These are phyloP conservation scores for Iselma pallidipennis DNA, from an alignment of 2,888 invertebrate species.

Conservation along the genomic window DNA sequence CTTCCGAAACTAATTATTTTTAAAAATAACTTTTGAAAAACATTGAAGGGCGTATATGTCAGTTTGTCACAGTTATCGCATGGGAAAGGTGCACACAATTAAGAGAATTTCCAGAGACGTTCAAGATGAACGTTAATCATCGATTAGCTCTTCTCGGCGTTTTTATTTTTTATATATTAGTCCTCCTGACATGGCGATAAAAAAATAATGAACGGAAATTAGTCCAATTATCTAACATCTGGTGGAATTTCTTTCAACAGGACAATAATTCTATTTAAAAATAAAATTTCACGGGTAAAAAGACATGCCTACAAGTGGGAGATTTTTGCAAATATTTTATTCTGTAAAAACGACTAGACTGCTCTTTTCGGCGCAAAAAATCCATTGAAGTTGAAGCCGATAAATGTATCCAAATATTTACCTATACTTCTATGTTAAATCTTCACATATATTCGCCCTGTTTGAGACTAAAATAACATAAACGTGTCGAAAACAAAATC, in stretches of 20 bases:
- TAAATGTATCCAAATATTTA: conserved; percentile 30
- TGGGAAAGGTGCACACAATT: conserved; percentile 35
- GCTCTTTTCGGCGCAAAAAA: conserved; percentile 19
- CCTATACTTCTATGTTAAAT: conserved; percentile 27
- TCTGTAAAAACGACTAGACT: conserved; percentile 13
- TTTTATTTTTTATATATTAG: not conserved
- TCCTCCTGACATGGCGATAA: not conserved
- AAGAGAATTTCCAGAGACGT: conserved; percentile 22
- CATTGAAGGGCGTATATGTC: conserved; percentile 26
- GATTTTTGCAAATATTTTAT: conserved; percentile 33
- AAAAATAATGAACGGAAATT: not conserved
- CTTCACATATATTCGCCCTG: conserved; percentile 19
- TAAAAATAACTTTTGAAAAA: conserved; percentile 42
- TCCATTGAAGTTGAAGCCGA: conserved; percentile 21
- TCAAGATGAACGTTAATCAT: conserved; percentile 2
- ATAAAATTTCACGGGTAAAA: conserved; percentile 8
- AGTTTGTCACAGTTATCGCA: conserved; percentile 28
- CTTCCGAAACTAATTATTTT: conserved; percentile 51
- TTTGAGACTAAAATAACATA: conserved; percentile 32
- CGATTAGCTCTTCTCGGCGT: not conserved
- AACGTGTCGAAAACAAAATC: conserved; percentile 34
- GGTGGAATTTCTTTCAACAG: not conserved
- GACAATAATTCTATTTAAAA: not conserved
- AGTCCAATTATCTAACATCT: not conserved
- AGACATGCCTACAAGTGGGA: conserved; percentile 8